Percentiles rank a stretch among this genome's conserved stretches.
Conservation (phyloP, 2,888 invertebrate genomes). For the Drosophila nr. perissopoda region DNA sequence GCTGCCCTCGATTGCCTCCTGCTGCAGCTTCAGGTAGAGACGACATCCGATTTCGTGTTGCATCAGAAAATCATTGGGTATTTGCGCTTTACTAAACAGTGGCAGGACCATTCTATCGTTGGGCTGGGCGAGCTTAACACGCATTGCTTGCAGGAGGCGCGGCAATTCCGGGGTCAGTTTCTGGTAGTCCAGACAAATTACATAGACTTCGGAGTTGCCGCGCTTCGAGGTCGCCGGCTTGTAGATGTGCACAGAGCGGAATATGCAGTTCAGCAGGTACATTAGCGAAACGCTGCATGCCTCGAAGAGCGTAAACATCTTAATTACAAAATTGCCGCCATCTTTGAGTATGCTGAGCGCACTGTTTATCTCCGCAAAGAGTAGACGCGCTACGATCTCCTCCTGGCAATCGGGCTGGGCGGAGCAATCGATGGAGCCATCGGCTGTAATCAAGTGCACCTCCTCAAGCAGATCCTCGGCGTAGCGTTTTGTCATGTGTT, state of each 20-base stretch:
- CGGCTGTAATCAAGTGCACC: constrained; percentile 93
- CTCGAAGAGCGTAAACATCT: constrained; percentile 96
- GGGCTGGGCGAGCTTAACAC: constrained; percentile 38
- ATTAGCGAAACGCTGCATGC: constrained; percentile 91
- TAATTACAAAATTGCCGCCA: constrained; percentile 92
- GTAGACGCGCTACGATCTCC: constrained; percentile 90
- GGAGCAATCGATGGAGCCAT: constrained; percentile 96
- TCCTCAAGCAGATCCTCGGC: constrained; percentile 83
- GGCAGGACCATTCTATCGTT: constrained; percentile 78
- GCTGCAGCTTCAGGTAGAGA: constrained; percentile 89
- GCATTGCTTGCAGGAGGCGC: constrained; percentile 64
- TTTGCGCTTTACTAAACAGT: constrained; percentile 87
- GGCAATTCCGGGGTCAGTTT: constrained; percentile 59
- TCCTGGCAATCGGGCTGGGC: constrained; percentile 95
- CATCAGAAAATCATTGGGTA: constrained; percentile 88
- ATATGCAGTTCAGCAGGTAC: constrained; percentile 91
- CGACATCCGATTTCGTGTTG: constrained; percentile 88
- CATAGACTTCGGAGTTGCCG: constrained; percentile 97
- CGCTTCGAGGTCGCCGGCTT: constrained; percentile 97
- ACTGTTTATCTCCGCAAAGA: constrained; percentile 93
- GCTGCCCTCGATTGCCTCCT: constrained; percentile 89
- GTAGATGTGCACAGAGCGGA: constrained; percentile 90
- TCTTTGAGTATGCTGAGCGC: constrained; percentile 89
- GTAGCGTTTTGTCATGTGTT: constrained; percentile 86
- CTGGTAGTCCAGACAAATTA: constrained; percentile 88